These are phyloP conservation scores for Sanderia malayensis DNA, from an alignment of 30 jellyfish, hydroid and myxozoan genomes.

Conservation along the genomic window DNA sequence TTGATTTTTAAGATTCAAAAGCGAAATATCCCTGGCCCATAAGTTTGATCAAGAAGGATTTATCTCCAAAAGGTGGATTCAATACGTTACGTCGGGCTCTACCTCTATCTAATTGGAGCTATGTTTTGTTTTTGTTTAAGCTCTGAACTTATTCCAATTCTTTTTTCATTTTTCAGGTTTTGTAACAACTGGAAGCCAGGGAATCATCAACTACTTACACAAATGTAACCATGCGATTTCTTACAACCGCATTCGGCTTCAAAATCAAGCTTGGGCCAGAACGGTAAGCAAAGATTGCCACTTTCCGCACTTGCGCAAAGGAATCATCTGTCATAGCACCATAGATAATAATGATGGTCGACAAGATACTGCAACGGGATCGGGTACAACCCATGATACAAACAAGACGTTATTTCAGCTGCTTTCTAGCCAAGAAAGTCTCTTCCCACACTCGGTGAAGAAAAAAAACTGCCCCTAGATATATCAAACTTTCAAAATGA, in stretches of 20 bases:
- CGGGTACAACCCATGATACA: conserved; percentile 39
- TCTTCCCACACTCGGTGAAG: conserved; percentile 13
- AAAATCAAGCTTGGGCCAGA: conserved; percentile 28
- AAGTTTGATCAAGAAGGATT: conserved; percentile 1
- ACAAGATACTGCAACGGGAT: conserved; percentile 31
- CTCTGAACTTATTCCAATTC: neutral
- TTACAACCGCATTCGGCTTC: conserved; percentile 29
- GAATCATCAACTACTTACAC: conserved; percentile 15
- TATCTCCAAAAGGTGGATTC: conserved; percentile 3
- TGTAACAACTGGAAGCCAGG: conserved; percentile 31
- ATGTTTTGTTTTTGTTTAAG: neutral
- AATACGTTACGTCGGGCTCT: neutral
- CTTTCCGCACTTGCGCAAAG: conserved; percentile 22
- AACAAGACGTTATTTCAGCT: conserved; percentile 17
- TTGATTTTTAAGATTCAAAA: neutral
- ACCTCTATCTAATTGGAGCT: conserved; percentile 3
- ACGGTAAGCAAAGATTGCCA: conserved; percentile 12
- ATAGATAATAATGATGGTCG: conserved; percentile 28
- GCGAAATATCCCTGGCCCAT: conserved; percentile 1
- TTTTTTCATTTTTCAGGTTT: conserved; percentile 10
- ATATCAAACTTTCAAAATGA: neutral
- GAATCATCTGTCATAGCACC: conserved; percentile 24
- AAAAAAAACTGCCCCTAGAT: neutral
- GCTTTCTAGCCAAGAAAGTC: neutral
- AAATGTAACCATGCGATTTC: conserved; percentile 13